Base-by-base conservation (phyloP, 30 jellyfish, hydroid and myxozoan species). In the Turritopsis rubra region DNA sequence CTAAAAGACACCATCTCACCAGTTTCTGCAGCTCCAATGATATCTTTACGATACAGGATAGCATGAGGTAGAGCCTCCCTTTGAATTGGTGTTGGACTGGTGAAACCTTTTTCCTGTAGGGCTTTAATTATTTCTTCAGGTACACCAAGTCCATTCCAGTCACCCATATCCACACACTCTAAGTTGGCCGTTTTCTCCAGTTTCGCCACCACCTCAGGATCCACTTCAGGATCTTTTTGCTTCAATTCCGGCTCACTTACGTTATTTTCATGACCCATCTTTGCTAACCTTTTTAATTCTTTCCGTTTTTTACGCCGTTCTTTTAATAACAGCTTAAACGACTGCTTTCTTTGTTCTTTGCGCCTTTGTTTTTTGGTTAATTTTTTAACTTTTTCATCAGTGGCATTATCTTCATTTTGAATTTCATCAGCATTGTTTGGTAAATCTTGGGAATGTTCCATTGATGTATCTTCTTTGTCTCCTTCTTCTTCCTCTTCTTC, bases 1-100 rank as follows among this genome's bases (percentile, higher is more conserved):
- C 16, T 7, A 1, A 68, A 1, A 60, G 73, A 21, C 19, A 23
- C 21, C 21, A 68, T 68, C 77, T 8, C n/a, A 82, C 99, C 99
- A 70, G 99, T 94, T 84, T 94, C 99, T 18, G 99, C 99, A 27
- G 99, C 99, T 21, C 96, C 99, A 21, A 94, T 87, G 20, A 89
- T 84, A 78, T 94, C 99, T 30, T 94, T 89, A 28, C 79, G 86
- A 28, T 80, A 84, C 28, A 76, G 78, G 29, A 93, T 88, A 26
- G 96, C 96, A 18, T 75, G 77, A 23, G 98, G 98, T 70, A 93
- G 52, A 18, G 94, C 41, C 54, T 86, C 94, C 7, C 84, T 65
- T 76, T 93, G 98, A n/a, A 93, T 93, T 75, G 96, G 96, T 52
- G 96, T 88, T 53, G 96, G 96, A 28, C 66, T 83, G 16, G 83